Evolutionary conservation across 2,797 vertebrate genomes (phyloP), one percentile per base, ranked within the genome.

Genomic region (Danionella dracula): DNA sequence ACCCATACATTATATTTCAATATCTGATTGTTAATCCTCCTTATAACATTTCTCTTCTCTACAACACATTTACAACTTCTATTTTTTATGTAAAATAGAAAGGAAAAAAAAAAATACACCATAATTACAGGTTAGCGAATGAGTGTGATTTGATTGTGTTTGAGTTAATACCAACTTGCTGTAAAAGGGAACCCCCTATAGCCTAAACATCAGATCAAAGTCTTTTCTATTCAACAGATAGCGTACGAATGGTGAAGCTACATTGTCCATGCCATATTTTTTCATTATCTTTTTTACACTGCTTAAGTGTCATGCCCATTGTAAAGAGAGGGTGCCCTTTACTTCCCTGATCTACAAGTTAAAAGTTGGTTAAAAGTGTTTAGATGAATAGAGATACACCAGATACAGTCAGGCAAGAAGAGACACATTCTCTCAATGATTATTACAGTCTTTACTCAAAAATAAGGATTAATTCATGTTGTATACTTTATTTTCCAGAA

Each of bases 361-460:
- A 82, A 84, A 85, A 85, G 86, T 85, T 83, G 82, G 79, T 57
- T 77, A 60, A n/a, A n/a, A n/a, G 72, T 60, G 71, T 83, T 86
- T 72, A 38, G 58, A 69, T 73, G 82, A 76, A 58, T 70, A 76
- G 77, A 79, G 68, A 81, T 74, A 70, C 72, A 82, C 71, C 81
- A 81, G 78, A 87, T 72, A 82, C 86, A 85, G 87, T 88, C 83
- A 86, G 82, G 79, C 84, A 75, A 81, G 77, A 80, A 82, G 79
- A 82, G 83, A 70, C 27, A 27, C 46, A 54, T 59, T 35, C 54
- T 53, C 74, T 81, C 80, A 81, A 70, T 79, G 74, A n/a, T n/a
- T n/a, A n/a, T n/a, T n/a, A n/a, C n/a, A n/a, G n/a, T n/a, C n/a
- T n/a, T n/a, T n/a, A n/a, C n/a, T n/a, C n/a, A n/a, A n/a, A n/a